phyloP scores from a whole-genome alignment of 2,888 invertebrate genomes.

The Sinodicranocentrus sp. region DNA sequence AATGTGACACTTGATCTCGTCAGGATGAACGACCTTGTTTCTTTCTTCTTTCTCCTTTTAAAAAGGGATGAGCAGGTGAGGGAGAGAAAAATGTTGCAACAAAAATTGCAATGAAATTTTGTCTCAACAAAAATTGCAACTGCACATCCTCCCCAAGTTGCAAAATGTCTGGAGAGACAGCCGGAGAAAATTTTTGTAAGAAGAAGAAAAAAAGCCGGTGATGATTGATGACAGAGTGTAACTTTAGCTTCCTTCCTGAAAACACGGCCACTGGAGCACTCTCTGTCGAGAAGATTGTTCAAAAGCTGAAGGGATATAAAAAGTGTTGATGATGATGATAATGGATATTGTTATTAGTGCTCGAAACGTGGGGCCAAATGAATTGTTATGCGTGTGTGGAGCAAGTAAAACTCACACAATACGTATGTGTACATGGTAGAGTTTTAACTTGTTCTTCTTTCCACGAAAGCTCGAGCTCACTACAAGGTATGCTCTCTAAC shows the following conservation, averaged over 20 bases:
- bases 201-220: constrained; percentile 60
- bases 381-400: constrained; percentile 10
- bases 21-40: no score
- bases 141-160: not conserved
- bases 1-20: no score
- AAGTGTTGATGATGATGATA: constrained; percentile 55
- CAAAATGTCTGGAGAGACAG: constrained; percentile 61
- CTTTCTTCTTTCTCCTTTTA: no score
- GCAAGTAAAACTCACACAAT: not conserved
- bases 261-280: constrained; percentile 69
- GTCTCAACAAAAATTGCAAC: no score
- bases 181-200: constrained; percentile 39
- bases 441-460: no score
- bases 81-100: no score
- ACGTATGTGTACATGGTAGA: constrained; percentile 7
- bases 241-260: constrained; percentile 16
- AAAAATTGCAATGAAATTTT: not conserved
- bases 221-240: constrained; percentile 56
- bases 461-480: no score
- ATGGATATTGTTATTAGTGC: constrained; percentile 67
- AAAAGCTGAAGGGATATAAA: constrained; percentile 12
- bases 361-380: constrained; percentile 40
- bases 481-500: constrained; percentile 25
- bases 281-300: constrained; percentile 58
- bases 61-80: no score